phyloP scores from a whole-genome alignment of 2,797 vertebrate genomes.

The Mormyrus proboscirostris region DNA sequence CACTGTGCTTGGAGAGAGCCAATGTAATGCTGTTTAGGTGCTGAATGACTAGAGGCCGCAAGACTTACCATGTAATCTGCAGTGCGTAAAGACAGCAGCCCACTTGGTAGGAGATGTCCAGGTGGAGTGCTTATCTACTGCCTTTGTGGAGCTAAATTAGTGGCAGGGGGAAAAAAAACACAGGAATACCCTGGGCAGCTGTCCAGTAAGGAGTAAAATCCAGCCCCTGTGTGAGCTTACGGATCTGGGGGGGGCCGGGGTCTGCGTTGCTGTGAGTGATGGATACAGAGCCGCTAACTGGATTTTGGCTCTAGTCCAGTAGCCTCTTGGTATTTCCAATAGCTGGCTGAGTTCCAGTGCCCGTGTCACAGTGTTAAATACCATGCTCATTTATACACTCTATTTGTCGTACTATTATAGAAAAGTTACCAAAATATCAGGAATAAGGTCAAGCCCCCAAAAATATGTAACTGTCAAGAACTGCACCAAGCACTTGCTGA shows the following conservation, averaged over 20 bases:
- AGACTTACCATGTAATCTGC: background rate
- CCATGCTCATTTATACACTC: slow-evolving; percentile 39
- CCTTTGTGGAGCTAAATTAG: background rate
- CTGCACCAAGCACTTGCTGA: background rate
- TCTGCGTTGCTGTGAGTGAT: slow-evolving; percentile 57
- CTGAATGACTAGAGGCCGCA: background rate
- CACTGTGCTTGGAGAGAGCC: background rate
- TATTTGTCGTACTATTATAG: slow-evolving; percentile 29
- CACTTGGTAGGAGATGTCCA: background rate
- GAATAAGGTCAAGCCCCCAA: background rate
- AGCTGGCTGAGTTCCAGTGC: slow-evolving; percentile 45
- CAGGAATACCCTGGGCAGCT: background rate
- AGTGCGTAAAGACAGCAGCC: background rate
- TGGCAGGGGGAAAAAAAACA: background rate
- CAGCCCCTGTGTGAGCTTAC: slow-evolving; percentile 26
- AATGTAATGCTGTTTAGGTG: background rate
- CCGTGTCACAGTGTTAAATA: slow-evolving; percentile 37
- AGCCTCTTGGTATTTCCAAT: slow-evolving; percentile 43
- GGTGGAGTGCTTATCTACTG: background rate
- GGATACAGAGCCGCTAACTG: slow-evolving; percentile 45
- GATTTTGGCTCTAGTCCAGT: slow-evolving; percentile 58
- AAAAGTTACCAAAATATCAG: slow-evolving; percentile 4
- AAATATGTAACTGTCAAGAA: background rate
- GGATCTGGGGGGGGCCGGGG: slow-evolving; percentile 33
- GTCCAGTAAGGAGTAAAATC: background rate